Evolutionary conservation across 1,140 invertebrate species (phyloP), one percentile per base, ranked within the genome.

Genomic region (Hesperophylax magnus): DNA sequence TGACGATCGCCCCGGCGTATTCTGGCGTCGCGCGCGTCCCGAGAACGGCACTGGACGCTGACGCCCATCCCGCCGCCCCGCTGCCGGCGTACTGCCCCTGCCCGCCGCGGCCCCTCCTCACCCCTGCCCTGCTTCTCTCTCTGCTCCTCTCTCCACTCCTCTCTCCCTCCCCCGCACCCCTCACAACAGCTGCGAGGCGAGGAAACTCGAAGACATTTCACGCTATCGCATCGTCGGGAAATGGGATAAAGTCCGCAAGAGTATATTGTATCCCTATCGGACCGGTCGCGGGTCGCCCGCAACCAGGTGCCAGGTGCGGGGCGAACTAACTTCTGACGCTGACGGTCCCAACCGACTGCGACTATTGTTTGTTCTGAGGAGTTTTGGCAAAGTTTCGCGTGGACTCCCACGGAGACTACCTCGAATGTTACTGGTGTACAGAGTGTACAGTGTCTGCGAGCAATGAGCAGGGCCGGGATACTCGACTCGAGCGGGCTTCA

Each of bases 71-170:
- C 69, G 78, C 78, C 65, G 65, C 67, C 65, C 54, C 69, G 53
- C 78, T 79, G 78, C 78, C 78, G 65, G 78, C 78, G 85, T 86
- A 85, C 86, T 85, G 86, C 86, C 86, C 86, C 85, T 83, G 85
- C 85, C 85, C 87, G 85, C 86, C 86, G 85, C 84, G 85, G 85
- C 85, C 86, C 84, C 86, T 86, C 86, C 85, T 84, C 85, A 84
- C 85, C 86, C 4, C 67, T 85, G 84, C 84, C 85, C 54, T 14
- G 24, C 18, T 2, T 6, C 15, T 18, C 22, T 7, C 54, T 18
- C 76, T 15, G 14, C 34, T 27, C 39, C 76, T 18, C 76, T 77
- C 34, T 34, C 85, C 84, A 84, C 85, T 85, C 87, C 7, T 8
- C 8, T 5, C 3, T 34, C 34, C 34, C 7, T 6, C 8, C 34